Evolutionary conservation across 2,797 vertebrate species (phyloP).

Genomic region (Poeciliopsis presidionis): DNA sequence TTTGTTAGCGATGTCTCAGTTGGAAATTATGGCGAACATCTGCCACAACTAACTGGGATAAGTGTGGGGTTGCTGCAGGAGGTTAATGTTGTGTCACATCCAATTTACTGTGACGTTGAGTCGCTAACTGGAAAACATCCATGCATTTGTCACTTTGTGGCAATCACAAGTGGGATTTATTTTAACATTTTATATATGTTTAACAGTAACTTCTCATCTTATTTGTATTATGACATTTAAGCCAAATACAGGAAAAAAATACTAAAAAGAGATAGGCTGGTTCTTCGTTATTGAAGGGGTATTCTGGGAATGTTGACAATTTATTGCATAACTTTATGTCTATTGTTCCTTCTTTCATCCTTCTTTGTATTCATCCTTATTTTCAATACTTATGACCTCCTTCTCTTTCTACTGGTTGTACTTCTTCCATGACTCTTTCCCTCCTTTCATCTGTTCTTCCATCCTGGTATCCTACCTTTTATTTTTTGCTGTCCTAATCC

Average conservation of each 20-base stretch:
- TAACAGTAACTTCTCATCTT: not conserved
- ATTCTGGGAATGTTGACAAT: not conserved
- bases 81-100: constrained; percentile 61
- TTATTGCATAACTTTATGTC: not conserved
- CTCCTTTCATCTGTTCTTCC: not conserved
- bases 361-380: not conserved
- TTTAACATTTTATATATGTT: constrained; percentile 18
- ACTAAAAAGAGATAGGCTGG: not conserved
- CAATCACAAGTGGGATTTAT: constrained; percentile 48
- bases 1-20: constrained; percentile 21
- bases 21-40: constrained; percentile 46
- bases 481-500: not conserved
- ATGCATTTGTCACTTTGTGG: constrained; percentile 52
- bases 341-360: not conserved
- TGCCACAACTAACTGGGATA: constrained; percentile 30
- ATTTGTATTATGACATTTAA: not conserved
- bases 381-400: not conserved
- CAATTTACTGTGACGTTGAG: constrained; percentile 51
- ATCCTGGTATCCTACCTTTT: not conserved
- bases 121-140: constrained; percentile 51
- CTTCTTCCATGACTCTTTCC: not conserved
- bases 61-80: constrained; percentile 28
- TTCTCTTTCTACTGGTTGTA: not conserved
- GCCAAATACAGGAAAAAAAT: not conserved
- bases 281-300: not conserved